These are phyloP conservation scores for Eristalis tenax DNA, from an alignment of 2,888 invertebrate genomes.

Conservation along the genomic window DNA sequence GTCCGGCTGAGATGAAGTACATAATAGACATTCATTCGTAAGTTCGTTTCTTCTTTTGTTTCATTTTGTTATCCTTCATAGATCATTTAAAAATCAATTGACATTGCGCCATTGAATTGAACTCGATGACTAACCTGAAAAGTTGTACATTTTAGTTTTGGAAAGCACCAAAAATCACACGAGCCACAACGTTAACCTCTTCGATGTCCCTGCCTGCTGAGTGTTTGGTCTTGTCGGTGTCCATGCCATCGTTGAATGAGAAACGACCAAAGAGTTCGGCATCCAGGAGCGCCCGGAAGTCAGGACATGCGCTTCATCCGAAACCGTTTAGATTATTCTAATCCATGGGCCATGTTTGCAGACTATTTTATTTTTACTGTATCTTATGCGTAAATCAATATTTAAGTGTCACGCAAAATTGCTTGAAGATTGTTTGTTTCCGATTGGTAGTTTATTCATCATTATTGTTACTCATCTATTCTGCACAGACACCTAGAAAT, in stretches of 20 bases:
- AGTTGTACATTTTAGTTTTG: slow-evolving; percentile 76
- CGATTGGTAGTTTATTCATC: not conserved
- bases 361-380: not conserved
- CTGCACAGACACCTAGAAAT: not conserved
- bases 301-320: slow-evolving; percentile 79
- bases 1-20: slow-evolving; percentile 46
- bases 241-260: slow-evolving; percentile 81
- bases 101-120: too few species aligned
- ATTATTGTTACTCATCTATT: slow-evolving; percentile 6
- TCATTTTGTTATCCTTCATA: slow-evolving; percentile 2
- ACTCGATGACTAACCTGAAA: not conserved
- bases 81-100: slow-evolving; percentile 8
- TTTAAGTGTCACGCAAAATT: slow-evolving; percentile 11
- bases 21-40: slow-evolving; percentile 39
- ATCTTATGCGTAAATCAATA: not conserved
- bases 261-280: slow-evolving; percentile 80
- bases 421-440: slow-evolving; percentile 30
- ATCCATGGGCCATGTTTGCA: slow-evolving; percentile 32
- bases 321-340: slow-evolving; percentile 81
- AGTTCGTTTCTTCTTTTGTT: slow-evolving; percentile 40
- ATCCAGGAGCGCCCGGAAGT: slow-evolving; percentile 76
- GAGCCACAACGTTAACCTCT: slow-evolving; percentile 80
- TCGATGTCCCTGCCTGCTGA: slow-evolving; percentile 82
- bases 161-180: slow-evolving; percentile 79
- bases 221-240: slow-evolving; percentile 81